Evolutionary conservation across 2,797 vertebrate species (phyloP).

Genomic region (Anomalospiza imberbis): DNA sequence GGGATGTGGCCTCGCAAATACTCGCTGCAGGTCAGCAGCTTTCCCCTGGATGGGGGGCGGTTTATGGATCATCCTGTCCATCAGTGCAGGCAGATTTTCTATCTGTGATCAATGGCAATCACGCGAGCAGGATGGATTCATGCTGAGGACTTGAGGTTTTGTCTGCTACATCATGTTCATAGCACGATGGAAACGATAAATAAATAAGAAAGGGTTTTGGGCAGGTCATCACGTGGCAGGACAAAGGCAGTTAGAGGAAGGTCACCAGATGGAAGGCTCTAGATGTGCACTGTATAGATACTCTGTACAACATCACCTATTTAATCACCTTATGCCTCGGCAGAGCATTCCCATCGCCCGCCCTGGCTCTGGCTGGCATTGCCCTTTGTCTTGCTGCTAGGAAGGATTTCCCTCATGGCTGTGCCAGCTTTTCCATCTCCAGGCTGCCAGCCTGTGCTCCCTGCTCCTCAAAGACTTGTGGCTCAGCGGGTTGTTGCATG

Average conservation of each 20-base stretch:
- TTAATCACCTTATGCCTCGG: accelerated
- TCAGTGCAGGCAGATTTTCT: background rate
- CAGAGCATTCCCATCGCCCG: background rate
- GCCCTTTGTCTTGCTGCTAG: background rate
- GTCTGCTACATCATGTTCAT: accelerated
- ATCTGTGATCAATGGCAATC: accelerated
- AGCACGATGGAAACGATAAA: background rate
- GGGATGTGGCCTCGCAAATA: background rate
- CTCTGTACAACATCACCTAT: accelerated
- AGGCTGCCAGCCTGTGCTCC: background rate
- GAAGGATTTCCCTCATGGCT: background rate
- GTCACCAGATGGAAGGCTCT: background rate
- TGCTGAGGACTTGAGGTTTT: background rate
- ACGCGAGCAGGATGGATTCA: background rate
- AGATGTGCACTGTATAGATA: accelerated
- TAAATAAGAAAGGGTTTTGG: background rate
- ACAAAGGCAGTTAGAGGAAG: background rate
- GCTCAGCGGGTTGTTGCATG: accelerated
- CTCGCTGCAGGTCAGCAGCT: background rate
- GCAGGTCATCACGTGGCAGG: background rate
- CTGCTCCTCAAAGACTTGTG: background rate
- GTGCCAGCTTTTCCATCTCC: background rate
- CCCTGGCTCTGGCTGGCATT: background rate
- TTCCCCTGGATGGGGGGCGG: background rate
- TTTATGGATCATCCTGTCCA: background rate